Percentiles rank a stretch among this genome's conserved stretches.
Conservation (phyloP, 2,888 invertebrate genomes). For the Chloroclysta siterata region DNA sequence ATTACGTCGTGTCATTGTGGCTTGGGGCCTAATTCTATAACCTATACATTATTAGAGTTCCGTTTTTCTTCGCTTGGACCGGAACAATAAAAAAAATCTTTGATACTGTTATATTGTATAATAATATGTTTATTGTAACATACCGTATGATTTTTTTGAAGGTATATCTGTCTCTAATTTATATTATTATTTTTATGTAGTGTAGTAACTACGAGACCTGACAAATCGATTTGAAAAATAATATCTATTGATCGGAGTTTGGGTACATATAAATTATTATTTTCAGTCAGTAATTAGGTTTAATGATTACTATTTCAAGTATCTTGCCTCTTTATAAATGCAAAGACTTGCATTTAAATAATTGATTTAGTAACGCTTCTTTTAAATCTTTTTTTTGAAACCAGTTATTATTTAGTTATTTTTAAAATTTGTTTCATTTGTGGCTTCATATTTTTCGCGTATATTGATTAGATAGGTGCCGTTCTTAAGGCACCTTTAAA, state of each 20-base stretch:
- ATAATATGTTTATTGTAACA: too few relatives aligned
- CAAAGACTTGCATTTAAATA: not conserved
- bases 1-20: not conserved
- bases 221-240: slow-evolving; percentile 30
- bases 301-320: not conserved
- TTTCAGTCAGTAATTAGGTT: not conserved
- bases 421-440: not conserved
- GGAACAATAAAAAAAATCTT: not conserved
- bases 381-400: not conserved
- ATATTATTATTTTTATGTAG: slow-evolving; percentile 15
- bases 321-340: slow-evolving; percentile 1
- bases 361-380: not conserved
- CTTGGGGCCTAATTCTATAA: slow-evolving; percentile 6
- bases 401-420: not conserved
- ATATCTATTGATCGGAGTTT: slow-evolving; percentile 13
- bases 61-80: not conserved
- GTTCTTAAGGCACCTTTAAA: slow-evolving; percentile 28
- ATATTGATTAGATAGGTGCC: slow-evolving; percentile 24
- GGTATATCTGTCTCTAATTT: slow-evolving; percentile 5
- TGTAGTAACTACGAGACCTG: slow-evolving; percentile 53
- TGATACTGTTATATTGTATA: too few relatives aligned
- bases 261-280: not conserved
- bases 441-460: slow-evolving; percentile 8
- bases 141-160: too few relatives aligned
- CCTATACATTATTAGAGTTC: not conserved